phyloP scores from a whole-genome alignment of 2,888 invertebrate genomes.

The Exephanes ischioxanthus region DNA sequence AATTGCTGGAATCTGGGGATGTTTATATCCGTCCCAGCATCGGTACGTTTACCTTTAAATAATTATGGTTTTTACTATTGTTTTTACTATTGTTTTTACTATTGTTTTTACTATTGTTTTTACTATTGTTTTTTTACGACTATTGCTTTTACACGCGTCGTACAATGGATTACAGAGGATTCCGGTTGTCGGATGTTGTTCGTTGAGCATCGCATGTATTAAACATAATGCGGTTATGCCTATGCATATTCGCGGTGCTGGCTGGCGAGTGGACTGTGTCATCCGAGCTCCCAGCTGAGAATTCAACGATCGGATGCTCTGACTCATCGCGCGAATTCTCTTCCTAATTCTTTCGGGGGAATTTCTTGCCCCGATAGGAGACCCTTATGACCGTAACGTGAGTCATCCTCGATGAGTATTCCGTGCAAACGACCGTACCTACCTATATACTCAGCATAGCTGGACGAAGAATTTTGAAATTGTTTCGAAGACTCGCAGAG shows the following conservation, averaged over 20 bases:
- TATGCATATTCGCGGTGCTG: background rate
- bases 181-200: background rate
- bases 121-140: too few relatives aligned
- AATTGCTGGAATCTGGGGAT: too few relatives aligned
- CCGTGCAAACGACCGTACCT: background rate
- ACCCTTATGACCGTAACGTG: conserved; percentile 1
- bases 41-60: too few relatives aligned
- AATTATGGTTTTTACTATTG: too few relatives aligned
- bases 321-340: conserved; percentile 31
- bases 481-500: background rate
- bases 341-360: conserved; percentile 21
- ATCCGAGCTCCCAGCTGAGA: conserved; percentile 20
- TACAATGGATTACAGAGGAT: background rate
- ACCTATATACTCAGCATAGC: background rate
- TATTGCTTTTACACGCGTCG: too few relatives aligned
- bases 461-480: background rate
- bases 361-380: conserved; percentile 1
- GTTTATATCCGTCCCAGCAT: too few relatives aligned
- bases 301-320: conserved; percentile 15
- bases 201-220: background rate
- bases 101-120: too few relatives aligned
- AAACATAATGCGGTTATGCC: background rate
- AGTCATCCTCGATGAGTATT: conserved; percentile 13
- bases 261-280: background rate
- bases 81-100: too few relatives aligned